These are phyloP conservation scores for Sinodicranocentrus sp. DNA, from an alignment of 2,888 invertebrate species.

Conservation along the genomic window DNA sequence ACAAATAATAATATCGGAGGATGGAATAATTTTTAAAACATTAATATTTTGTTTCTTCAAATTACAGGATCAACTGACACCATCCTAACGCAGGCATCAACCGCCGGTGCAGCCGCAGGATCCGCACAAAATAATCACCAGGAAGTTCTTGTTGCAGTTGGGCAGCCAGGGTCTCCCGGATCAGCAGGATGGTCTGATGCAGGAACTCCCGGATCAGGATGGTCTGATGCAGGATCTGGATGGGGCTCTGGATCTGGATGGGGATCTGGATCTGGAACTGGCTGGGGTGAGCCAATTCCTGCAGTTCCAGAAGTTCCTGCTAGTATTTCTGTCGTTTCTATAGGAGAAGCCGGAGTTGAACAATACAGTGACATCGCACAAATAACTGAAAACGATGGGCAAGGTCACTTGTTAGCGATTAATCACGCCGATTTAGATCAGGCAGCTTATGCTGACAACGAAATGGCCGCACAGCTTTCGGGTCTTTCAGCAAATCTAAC, in stretches of 20 bases:
- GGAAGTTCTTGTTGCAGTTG: constrained; percentile 33
- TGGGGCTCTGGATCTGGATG: constrained; percentile 18
- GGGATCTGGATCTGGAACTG: constrained; percentile 27
- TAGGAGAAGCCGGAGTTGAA: constrained; percentile 32
- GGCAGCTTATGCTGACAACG: constrained; percentile 8
- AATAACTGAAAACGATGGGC: constrained; percentile 45
- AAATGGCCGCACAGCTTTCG: constrained; percentile 14
- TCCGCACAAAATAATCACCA: constrained; percentile 29
- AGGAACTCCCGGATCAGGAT: background rate
- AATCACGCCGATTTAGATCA: constrained; percentile 20
- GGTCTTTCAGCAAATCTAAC: constrained; percentile 35
- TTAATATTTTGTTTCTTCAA: background rate
- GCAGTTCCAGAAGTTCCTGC: constrained; percentile 45
- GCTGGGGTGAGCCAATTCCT: background rate
- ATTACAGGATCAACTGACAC: background rate
- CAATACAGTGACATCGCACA: constrained; percentile 24
- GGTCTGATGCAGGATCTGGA: background rate
- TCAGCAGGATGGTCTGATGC: background rate
- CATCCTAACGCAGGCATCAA: constrained; percentile 25
- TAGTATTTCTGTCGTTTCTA: constrained; percentile 11
- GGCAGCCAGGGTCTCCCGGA: background rate
- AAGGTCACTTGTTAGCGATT: no score
- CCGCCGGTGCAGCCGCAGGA: constrained; percentile 32
- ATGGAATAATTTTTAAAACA: background rate
- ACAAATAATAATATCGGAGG: no score